Percentiles rank a stretch among this genome's conserved stretches.
These are phyloP conservation scores for Hypotaenidia philippensis DNA, from an alignment of 2,797 vertebrate genomes.

Conservation along the genomic window DNA sequence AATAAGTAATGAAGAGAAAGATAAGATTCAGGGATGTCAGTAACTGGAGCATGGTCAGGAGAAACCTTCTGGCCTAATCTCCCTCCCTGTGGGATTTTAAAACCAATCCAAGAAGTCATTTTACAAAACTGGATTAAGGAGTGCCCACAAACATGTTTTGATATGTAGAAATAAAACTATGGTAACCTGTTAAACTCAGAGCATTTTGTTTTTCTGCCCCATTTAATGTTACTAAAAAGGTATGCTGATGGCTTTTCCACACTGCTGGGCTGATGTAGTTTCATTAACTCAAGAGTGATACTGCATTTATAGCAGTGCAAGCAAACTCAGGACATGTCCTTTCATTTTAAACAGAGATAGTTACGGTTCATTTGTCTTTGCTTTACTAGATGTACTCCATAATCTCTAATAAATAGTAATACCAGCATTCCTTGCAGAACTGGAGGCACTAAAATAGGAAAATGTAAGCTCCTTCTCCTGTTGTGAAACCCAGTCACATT, in stretches of 20 bases:
- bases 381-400: neutral
- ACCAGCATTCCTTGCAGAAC: neutral
- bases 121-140: neutral
- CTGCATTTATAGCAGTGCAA: neutral
- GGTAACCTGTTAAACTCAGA: neutral
- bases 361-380: neutral
- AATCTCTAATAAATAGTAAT: neutral
- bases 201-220: neutral
- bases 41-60: neutral
- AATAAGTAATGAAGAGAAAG: neutral
- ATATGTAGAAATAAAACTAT: neutral
- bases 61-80: neutral
- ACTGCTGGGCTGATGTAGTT: neutral
- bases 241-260: neutral
- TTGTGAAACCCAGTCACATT: neutral
- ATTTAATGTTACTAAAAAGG: neutral
- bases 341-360: neutral
- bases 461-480: neutral
- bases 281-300: neutral
- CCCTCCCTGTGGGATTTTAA: neutral
- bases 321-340: neutral
- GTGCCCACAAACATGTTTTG: neutral
- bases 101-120: rapidly evolving
- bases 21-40: neutral
- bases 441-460: neutral